Base-by-base conservation (phyloP, 2,888 invertebrate species). In the Ypsolopha sequella region DNA sequence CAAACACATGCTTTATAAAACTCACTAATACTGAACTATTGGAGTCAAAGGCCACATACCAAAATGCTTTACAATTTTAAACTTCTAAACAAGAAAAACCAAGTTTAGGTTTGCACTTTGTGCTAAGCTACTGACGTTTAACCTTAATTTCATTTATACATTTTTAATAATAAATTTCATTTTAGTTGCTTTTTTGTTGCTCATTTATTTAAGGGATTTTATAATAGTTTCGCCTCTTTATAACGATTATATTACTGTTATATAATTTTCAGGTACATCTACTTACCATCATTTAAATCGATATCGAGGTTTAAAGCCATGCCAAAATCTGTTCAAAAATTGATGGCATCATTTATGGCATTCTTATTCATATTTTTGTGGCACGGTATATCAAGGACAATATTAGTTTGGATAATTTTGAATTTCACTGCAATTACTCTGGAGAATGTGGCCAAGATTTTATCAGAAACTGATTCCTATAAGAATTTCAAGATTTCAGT, bases 281-380 rank as follows among this genome's bases (percentile, higher is more conserved):
- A 96, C 68, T 86, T 91, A 56, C 95, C 96, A 41, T 68, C 84
- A 59, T 88, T 76, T 62, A 69, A 56, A 59, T 74, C 47, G 36
- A 6, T 36, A 14, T 36, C 36, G 36, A 36, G 13, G 24, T 24
- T 24, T 24, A 45, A 2, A 8, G 11, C 9, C 7, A 11, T 47
- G 7, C 33, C 47, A 11, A 36, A 47, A 11, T 13, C 36, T 8
- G 10, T 36, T 1, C 88, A 88, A 54, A 93, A 91, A 71, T 68
- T 94, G 1, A 62, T 91, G 24, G 93, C 94, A 2, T 94, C 94
- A n/a, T 86, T 91, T 41, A 60, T 89, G 2, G 93, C 93, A 66
- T 97, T 98, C 76, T 64, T 87, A 14, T 98, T 96, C 73, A 92
- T 97, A 36, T 96, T 91, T 65, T 70, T 95, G 55, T 98, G 98